Evolutionary conservation across 1,140 invertebrate genomes (phyloP), one percentile per base, ranked within the genome.

Genomic region (Globodera ellingtonae): DNA sequence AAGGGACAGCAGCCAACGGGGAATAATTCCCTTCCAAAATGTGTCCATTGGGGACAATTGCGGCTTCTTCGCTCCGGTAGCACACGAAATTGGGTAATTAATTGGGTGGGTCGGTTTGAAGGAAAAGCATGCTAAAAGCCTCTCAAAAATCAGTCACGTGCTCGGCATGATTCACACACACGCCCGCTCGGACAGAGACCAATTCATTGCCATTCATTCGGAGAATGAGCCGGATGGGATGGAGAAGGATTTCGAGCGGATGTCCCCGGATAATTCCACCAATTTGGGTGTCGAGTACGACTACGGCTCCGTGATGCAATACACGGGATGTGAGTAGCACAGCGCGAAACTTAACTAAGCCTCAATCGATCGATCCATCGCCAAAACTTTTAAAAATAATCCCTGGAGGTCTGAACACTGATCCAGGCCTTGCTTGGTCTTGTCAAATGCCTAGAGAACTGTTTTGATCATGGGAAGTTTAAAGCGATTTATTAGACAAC

Each of bases 1-100:
- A 73, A 73, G 5, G 44, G 2, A 73, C n/a, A 18, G 1, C n/a
- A 18, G 0, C 72, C 48, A 73, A 50, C n/a, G 6, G 46, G 52
- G 8, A 46, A 15, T 35, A 35, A 35, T 47, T 9, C n/a, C 72
- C 7, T 73, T 73, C 18, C 72, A 73, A 73, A 73, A 73, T 73
- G 72, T 73, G 72, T 73, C 48, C 59, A 73, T 77, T 79, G 74
- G 62, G n/a, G 46, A 24, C 72, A 48, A 78, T 47, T 78, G 46
- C 35, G 76, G 52, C 62, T 82, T 85, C 66, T 83, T 83, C 67
- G 82, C 83, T 4, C 85, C 81, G n/a, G 83, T 83, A 10, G 86
- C 82, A n/a, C 82, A 83, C 69, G 82, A 83, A 71, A 84, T 83
- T 18, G 82, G 84, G 66, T 67, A 67, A 67, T 35, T 84, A 35